phyloP scores from a whole-genome alignment of 2,888 invertebrate species.

The Hirudinaria manillensis region DNA sequence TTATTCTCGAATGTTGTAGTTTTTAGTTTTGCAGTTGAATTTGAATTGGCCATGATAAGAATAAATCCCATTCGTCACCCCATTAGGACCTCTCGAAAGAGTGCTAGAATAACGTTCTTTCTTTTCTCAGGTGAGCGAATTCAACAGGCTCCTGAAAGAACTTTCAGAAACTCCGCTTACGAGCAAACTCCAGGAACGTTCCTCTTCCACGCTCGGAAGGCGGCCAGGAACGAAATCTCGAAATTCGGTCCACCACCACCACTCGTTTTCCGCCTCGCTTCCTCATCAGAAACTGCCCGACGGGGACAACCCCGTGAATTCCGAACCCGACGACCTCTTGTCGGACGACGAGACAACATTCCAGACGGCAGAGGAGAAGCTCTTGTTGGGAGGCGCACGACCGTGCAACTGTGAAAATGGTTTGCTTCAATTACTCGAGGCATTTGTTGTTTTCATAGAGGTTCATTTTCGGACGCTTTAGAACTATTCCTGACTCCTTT shows the following conservation, averaged over 20 bases:
- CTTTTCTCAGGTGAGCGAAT: constrained; percentile 11
- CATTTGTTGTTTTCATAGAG: too few relatives aligned
- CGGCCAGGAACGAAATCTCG: not conserved
- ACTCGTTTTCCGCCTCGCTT: not conserved
- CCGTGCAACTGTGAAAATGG: too few relatives aligned
- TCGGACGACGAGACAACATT: too few relatives aligned
- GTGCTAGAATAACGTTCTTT: not conserved
- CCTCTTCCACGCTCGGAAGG: not conserved
- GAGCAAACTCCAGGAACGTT: not conserved
- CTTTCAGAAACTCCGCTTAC: not conserved
- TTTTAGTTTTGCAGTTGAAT: not conserved
- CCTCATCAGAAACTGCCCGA: not conserved
- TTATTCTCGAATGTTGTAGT: not conserved
- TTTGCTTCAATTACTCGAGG: too few relatives aligned
- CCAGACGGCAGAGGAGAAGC: too few relatives aligned
- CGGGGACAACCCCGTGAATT: too few relatives aligned
- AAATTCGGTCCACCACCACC: not conserved
- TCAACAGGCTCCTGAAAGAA: constrained; percentile 10
- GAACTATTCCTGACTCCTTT: too few relatives aligned
- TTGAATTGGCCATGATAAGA: not conserved
- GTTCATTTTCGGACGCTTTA: too few relatives aligned
- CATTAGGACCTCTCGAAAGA: not conserved
- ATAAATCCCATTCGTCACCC: not conserved
- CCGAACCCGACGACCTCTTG: too few relatives aligned
- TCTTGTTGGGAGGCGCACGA: too few relatives aligned